A percentile compares a stretch with the other conserved stretches of the same genome.
phyloP scores from a whole-genome alignment of 2,797 vertebrate species.

The Scyliorhinus canicula region DNA sequence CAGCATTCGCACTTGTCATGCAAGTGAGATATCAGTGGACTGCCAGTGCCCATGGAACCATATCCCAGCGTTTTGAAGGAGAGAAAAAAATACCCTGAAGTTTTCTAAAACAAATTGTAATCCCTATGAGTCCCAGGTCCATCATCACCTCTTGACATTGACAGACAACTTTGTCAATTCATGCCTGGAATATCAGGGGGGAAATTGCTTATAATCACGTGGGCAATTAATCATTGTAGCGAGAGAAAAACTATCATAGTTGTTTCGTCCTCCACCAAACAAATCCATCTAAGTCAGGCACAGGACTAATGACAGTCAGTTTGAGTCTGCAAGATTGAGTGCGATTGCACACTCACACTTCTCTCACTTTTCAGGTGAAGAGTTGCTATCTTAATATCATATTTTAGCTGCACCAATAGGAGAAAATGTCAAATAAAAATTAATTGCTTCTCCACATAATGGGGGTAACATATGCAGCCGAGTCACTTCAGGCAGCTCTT shows the following conservation, averaged over 20 bases:
- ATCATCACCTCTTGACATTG: neutral
- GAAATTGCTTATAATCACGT: neutral
- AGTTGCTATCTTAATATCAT: neutral
- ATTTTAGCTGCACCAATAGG: neutral
- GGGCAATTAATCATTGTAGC: neutral
- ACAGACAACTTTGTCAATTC: neutral
- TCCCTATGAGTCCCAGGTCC: neutral
- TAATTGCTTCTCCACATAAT: neutral
- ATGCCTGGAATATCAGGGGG: neutral
- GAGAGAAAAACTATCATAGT: neutral
- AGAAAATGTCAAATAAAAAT: conserved; percentile 15
- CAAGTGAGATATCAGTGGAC: neutral
- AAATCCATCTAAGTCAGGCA: neutral
- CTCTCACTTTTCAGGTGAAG: neutral
- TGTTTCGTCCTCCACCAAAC: neutral
- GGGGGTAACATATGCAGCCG: neutral
- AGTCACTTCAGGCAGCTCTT: neutral
- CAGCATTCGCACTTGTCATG: neutral
- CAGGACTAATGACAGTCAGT: neutral
- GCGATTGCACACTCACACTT: neutral
- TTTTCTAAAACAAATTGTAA: neutral
- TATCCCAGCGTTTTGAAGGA: neutral
- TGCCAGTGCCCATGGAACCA: neutral
- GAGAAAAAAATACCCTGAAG: neutral
- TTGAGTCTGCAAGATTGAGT: neutral